Evolutionary conservation across 2,888 invertebrate species (phyloP), one percentile per base, ranked within the genome.

Genomic region (Tachina grossa): DNA sequence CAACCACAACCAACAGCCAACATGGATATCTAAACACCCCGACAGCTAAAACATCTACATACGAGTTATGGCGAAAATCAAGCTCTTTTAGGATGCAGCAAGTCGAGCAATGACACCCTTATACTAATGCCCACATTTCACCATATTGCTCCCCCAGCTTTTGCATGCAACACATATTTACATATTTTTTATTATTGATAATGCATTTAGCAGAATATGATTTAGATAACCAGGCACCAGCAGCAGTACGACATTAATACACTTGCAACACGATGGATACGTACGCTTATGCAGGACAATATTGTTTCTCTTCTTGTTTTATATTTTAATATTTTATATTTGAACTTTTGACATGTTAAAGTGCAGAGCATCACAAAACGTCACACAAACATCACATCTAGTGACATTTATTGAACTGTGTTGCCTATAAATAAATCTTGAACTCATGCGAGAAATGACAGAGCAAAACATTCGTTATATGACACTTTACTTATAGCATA

Each of bases 311-410:
- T 11, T 66, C 2, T 5, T 51, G 22, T 59, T 14, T 9, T 51
- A 9, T 16, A 59, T 53, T 10, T 74, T 59, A 22, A 53, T 31
- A 43, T 61, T 59, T 59, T 66, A 66, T 57, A 49, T 57, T 76
- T 72, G 31, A 66, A 57, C 84, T 74, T 31, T 77, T 81, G 78
- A 75, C 66, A 74, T 78, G 13, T 53, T 72, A 72, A 72, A 68
- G 66, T 72, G 55, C 63, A 61, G 31, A n/a, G n/a, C 43, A n/a
- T 22, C 61, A 71, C 77, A n/a, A 47, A 10, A 47, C 39, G 31
- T 59, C 16, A 31, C 41, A 9, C 9, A 16, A 10, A 45, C 53
- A 69, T 65, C 47, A 14, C 74, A 75, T 47, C 2, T 45, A 2
- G 22, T 71, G 63, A 71, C 53, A 79, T 63, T 79, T 63, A 79